phyloP scores from a whole-genome alignment of 2,797 vertebrate species.

The Syngnathus rostellatus region DNA sequence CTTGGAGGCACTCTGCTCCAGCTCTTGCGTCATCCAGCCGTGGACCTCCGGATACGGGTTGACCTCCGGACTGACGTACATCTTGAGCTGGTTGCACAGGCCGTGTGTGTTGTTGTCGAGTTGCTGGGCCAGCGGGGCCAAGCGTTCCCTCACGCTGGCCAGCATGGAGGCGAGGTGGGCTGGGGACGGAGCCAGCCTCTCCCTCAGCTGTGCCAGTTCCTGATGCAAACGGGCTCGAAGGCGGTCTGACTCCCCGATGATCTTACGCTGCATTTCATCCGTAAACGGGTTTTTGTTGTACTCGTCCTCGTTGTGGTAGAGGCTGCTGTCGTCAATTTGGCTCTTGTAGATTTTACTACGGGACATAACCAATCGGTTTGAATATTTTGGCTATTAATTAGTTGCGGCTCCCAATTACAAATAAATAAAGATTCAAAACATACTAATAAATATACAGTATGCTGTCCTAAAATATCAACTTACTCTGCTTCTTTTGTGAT shows the following conservation, averaged over 20 bases:
- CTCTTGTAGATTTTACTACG: constrained; percentile 64
- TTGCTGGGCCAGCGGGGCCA: constrained; percentile 59
- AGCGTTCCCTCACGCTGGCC: constrained; percentile 49
- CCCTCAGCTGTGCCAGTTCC: constrained; percentile 64
- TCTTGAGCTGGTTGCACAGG: constrained; percentile 59
- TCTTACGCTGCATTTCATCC: constrained; percentile 59
- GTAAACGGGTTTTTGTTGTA: constrained; percentile 41
- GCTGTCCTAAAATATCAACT: constrained; percentile 4
- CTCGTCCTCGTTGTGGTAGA: constrained; percentile 46
- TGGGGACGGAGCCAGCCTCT: constrained; percentile 59
- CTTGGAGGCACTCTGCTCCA: constrained; percentile 53
- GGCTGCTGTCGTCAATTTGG: constrained; percentile 54
- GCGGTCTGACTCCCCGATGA: constrained; percentile 62
- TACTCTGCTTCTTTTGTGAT: constrained; percentile 56
- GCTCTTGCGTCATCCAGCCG: constrained; percentile 47
- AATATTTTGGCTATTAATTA: not conserved
- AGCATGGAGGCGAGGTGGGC: constrained; percentile 30
- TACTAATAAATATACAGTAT: too few species aligned
- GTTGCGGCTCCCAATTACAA: not conserved
- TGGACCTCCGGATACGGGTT: constrained; percentile 38
- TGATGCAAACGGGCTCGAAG: constrained; percentile 61
- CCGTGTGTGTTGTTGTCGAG: constrained; percentile 62
- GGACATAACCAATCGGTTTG: not conserved
- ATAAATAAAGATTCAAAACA: too few species aligned
- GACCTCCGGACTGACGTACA: constrained; percentile 41